Conservation (phyloP, 2,888 invertebrate species). For the Drosophila flavopinicola region DNA sequence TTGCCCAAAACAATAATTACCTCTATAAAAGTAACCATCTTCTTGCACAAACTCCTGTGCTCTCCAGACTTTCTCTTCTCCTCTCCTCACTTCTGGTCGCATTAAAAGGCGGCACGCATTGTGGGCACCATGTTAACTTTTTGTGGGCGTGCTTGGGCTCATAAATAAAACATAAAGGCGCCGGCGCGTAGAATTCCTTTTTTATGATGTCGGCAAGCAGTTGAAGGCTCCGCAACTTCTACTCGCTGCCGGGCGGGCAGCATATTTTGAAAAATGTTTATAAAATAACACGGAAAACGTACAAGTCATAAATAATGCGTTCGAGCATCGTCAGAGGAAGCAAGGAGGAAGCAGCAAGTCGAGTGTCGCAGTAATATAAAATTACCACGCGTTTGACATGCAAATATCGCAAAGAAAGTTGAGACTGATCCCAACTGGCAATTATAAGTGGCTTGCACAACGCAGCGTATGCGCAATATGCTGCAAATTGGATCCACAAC, state of each 20-base stretch:
- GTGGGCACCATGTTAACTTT: constrained; percentile 50
- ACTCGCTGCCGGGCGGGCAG: constrained; percentile 31
- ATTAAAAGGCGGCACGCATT: constrained; percentile 71
- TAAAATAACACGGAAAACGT: constrained; percentile 76
- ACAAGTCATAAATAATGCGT: constrained; percentile 80
- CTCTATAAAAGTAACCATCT: constrained; percentile 49
- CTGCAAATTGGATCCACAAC: background rate
- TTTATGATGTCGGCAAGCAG: constrained; percentile 69
- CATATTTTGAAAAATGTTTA: constrained; percentile 80
- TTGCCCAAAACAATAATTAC: constrained; percentile 41
- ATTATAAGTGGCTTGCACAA: constrained; percentile 26
- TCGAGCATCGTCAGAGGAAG: constrained; percentile 28
- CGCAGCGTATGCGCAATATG: constrained; percentile 34
- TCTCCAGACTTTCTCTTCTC: constrained; percentile 1
- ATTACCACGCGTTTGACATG: constrained; percentile 74
- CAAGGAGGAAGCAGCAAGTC: constrained; percentile 3
- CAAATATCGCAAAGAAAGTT: constrained; percentile 64
- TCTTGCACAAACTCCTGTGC: constrained; percentile 7
- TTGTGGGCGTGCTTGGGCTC: constrained; percentile 65
- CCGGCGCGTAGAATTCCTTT: constrained; percentile 62
- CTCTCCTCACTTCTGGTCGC: constrained; percentile 14
- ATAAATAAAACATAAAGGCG: constrained; percentile 79
- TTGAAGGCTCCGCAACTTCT: constrained; percentile 27
- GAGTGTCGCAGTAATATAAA: constrained; percentile 72
- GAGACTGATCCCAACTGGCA: constrained; percentile 34